These are phyloP conservation scores for Quadroppia sp. DNA, from an alignment of 2,888 invertebrate species.

Conservation along the genomic window DNA sequence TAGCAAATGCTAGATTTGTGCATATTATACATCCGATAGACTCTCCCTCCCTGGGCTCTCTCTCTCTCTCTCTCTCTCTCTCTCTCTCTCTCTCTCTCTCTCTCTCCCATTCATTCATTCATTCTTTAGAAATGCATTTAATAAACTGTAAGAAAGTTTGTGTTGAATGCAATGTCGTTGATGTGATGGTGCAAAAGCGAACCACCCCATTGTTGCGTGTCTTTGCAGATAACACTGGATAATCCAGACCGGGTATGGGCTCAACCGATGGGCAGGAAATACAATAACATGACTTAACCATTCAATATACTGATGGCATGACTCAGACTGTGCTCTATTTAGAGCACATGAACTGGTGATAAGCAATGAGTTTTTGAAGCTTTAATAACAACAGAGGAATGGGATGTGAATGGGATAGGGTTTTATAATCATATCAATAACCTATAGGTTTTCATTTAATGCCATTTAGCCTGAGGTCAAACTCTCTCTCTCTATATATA, in stretches of 20 bases:
- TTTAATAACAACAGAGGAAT: background rate
- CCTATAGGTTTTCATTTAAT: constrained; percentile 28
- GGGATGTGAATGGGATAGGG: constrained; percentile 8
- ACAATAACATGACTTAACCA: constrained; percentile 9
- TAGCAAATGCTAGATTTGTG: constrained; percentile 7
- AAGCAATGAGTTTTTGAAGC: constrained; percentile 22
- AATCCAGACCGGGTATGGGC: constrained; percentile 33
- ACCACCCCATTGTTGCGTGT: constrained; percentile 36
- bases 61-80: constrained; percentile 25
- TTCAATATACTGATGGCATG: background rate
- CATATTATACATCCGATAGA: constrained; percentile 11
- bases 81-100: constrained; percentile 29
- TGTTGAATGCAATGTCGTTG: constrained; percentile 6
- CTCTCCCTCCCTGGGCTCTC: background rate
- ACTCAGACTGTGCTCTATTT: constrained; percentile 11
- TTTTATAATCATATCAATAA: constrained; percentile 33
- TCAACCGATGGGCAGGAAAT: constrained; percentile 31
- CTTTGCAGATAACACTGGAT: constrained; percentile 22
- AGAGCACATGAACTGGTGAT: constrained; percentile 10
- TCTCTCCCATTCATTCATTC: background rate
- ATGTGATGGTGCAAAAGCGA: constrained; percentile 29
- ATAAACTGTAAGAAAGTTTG: background rate
- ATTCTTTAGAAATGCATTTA: constrained; percentile 18
- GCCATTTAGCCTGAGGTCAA: constrained; percentile 14
- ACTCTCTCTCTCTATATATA: background rate